Evolutionary conservation across 2,888 invertebrate species (phyloP).

Genomic region (Drosophila ustulata): DNA sequence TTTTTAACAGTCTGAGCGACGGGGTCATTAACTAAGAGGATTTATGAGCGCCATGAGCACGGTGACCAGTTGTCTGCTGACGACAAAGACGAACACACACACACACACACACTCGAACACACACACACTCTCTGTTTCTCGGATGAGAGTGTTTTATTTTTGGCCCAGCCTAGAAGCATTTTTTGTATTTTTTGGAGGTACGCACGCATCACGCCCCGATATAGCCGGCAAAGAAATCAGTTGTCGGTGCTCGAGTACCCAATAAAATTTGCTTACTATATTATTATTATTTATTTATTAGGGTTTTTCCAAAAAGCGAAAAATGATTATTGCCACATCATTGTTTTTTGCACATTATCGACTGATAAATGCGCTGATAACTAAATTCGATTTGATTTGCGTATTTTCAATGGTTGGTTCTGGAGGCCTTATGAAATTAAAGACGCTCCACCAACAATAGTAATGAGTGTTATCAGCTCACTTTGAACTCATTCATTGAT

Average conservation of each 20-base stretch:
- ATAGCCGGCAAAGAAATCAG: background rate
- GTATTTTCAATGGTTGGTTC: conserved; percentile 21
- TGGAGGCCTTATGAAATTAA: conserved; percentile 26
- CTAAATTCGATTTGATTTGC: conserved; percentile 53
- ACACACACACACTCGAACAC: conserved; percentile 8
- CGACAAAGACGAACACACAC: conserved; percentile 34
- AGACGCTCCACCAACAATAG: conserved; percentile 8
- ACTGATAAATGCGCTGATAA: conserved; percentile 31
- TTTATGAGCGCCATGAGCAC: conserved; percentile 69
- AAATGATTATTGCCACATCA: conserved; percentile 59
- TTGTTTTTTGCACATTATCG: conserved; percentile 47
- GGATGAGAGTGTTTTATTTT: conserved; percentile 57
- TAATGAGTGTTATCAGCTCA: conserved; percentile 54
- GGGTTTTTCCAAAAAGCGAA: conserved; percentile 55
- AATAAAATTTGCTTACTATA: background rate
- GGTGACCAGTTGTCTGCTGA: conserved; percentile 78
- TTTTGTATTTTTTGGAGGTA: conserved; percentile 50
- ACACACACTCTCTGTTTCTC: background rate
- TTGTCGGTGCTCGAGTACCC: background rate
- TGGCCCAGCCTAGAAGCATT: conserved; percentile 40
- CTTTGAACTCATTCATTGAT: conserved; percentile 70
- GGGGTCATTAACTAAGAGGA: conserved; percentile 79
- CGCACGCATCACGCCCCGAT: conserved; percentile 7
- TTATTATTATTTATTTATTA: conserved; percentile 35
- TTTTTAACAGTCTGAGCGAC: conserved; percentile 77